Conservation (phyloP, 1,140 invertebrate genomes). For the Aphidius gifuensis region DNA sequence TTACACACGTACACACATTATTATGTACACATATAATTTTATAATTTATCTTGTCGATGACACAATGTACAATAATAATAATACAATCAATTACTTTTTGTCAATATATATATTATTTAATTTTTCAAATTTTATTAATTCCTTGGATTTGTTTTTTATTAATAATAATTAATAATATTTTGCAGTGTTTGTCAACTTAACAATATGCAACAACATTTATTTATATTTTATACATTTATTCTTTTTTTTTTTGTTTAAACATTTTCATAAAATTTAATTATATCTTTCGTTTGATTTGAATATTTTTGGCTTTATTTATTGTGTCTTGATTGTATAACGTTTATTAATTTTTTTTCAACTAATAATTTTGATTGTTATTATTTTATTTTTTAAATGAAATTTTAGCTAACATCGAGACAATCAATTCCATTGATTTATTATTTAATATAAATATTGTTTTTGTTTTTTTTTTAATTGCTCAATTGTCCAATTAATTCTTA, state of each 20-base stretch:
- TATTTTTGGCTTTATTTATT: slow-evolving; percentile 19
- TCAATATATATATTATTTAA: slow-evolving; percentile 28
- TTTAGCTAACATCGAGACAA: neutral
- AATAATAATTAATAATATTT: neutral
- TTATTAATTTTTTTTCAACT: slow-evolving; percentile 11
- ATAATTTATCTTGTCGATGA: slow-evolving; percentile 27
- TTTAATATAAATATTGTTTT: neutral
- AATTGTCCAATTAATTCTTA: neutral
- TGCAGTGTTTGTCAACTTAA: slow-evolving; percentile 29
- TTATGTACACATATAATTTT: slow-evolving; percentile 33
- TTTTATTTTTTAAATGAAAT: no score
- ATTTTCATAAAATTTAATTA: neutral
- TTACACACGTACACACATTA: slow-evolving; percentile 42
- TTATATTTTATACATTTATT: slow-evolving; percentile 13
- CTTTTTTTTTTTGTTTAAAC: neutral
- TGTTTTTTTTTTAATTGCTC: slow-evolving; percentile 4
- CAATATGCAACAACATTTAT: slow-evolving; percentile 35
- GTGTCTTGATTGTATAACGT: slow-evolving; percentile 27
- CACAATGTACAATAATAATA: slow-evolving; percentile 40
- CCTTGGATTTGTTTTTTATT: neutral
- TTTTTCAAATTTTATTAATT: slow-evolving; percentile 12
- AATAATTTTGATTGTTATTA: neutral
- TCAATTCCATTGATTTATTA: slow-evolving; percentile 13
- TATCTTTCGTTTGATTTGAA: neutral
- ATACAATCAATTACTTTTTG: slow-evolving; percentile 28